phyloP scores from a whole-genome alignment of 2,888 invertebrate species.

The Bombylius discolor region DNA sequence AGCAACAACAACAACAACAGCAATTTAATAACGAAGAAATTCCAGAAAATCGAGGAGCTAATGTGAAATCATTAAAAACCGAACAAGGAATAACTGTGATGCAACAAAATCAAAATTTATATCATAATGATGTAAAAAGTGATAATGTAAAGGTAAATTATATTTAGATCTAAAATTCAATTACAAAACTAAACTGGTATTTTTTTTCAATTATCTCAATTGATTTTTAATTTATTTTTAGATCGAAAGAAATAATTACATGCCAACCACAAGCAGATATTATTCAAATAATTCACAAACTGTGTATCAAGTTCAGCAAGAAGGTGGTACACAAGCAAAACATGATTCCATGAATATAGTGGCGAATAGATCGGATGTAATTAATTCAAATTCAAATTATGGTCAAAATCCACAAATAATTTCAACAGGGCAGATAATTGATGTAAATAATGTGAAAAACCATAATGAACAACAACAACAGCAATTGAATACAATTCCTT shows the following conservation, averaged over 20 bases:
- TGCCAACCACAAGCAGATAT: background rate
- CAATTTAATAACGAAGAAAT: background rate
- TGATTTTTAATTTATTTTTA: too few relatives aligned
- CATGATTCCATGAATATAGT: too few relatives aligned
- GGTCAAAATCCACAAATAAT: conserved; percentile 9
- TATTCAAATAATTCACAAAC: background rate
- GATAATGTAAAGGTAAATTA: background rate
- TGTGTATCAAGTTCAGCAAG: background rate
- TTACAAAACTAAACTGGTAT: too few relatives aligned
- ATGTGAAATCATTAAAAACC: conserved; percentile 1
- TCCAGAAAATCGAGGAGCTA: background rate
- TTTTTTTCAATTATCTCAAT: too few relatives aligned
- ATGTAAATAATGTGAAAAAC: background rate
- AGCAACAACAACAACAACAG: background rate
- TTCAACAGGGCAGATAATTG: conserved; percentile 5
- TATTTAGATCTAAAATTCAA: too few relatives aligned
- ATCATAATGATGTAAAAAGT: conserved; percentile 9
- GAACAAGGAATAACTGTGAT: conserved; percentile 9
- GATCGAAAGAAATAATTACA: background rate
- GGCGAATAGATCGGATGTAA: background rate
- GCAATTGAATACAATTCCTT: conserved; percentile 5
- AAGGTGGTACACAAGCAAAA: background rate
- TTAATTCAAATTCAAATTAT: conserved; percentile 3
- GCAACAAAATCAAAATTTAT: conserved; percentile 13
- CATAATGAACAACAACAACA: conserved; percentile 8